Evolutionary conservation across 2,797 vertebrate genomes (phyloP), one percentile per base, ranked within the genome.

Genomic region (Microcaecilia unicolor): DNA sequence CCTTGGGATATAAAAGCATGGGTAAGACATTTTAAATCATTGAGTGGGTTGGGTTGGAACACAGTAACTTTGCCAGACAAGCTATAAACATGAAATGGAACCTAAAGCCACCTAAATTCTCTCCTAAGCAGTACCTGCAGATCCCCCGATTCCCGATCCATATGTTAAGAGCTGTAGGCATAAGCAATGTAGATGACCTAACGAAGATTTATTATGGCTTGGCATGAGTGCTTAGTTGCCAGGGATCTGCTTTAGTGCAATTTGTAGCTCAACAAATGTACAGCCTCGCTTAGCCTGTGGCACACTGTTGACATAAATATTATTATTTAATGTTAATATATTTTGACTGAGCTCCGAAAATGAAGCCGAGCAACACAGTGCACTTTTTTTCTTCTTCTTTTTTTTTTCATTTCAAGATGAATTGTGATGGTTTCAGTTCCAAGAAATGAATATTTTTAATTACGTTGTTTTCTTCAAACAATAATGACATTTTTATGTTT

Each of bases 241-340:
- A 12, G 1, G 22, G 23, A 44, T 22, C 43, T 46, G 26, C 20
- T 27, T 44, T 2, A 17, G 28, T 12, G 18, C 7, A 8, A 5
- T n/a, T n/a, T 31, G 28, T 22, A 18, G 28, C 23, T 33, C 22
- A 25, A 3, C 27, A n/a, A 4, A n/a, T 20, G 18, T 34, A 43
- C 40, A 27, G 34, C 44, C 22, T 22, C 14, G 18, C 30, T 5
- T 10, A 51, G 28, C 32, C 31, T 41, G 34, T 33, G 49, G 47
- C 47, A 23, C 41, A 17, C 9, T 18, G 10, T 18, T 47, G 44
- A 46, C 15, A 34, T n/a, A 29, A 57, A 40, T 2, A 9, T 22
- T 51, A 51, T 64, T 64, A 41, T 29, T 58, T 50, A 48, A 61
- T 66, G 62, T 51, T 41, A 15, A 34, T 55, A 34, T 55, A 57